Conservation (phyloP, 2,113 vertebrate species). For the Apodemus sylvaticus region DNA sequence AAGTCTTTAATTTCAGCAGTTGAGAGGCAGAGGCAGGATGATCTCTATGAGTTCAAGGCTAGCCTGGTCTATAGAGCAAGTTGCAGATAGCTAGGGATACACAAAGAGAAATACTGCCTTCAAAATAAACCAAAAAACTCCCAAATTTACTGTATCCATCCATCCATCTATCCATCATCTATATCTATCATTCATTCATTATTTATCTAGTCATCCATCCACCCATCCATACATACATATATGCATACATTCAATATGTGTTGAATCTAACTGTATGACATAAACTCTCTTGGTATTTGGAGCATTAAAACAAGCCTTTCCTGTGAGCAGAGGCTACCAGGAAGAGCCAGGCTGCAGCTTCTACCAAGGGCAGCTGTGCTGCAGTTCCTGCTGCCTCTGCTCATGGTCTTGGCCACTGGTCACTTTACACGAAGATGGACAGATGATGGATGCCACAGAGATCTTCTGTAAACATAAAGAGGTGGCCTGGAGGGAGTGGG, state of each 20-base stretch:
- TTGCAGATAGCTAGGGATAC: background rate
- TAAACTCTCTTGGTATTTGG: background rate
- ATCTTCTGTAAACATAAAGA: background rate
- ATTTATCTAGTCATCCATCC: background rate
- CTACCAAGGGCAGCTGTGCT: background rate
- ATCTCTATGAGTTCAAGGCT: background rate
- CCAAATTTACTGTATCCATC: background rate
- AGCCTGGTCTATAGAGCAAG: background rate
- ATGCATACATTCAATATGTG: background rate
- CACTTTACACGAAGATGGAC: background rate
- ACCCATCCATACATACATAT: background rate
- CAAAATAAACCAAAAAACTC: background rate
- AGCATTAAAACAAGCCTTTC: background rate
- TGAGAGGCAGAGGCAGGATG: background rate
- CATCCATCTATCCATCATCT: background rate
- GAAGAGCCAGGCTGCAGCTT: background rate
- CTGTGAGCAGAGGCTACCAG: background rate
- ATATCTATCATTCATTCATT: too few relatives aligned
- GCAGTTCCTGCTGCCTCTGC: background rate
- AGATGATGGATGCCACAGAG: background rate
- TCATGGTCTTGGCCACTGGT: background rate
- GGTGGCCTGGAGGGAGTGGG: fast-evolving
- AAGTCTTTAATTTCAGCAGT: background rate
- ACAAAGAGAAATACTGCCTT: background rate
- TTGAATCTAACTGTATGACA: background rate